These are phyloP conservation scores for Fulmarus glacialis DNA, from an alignment of 2,113 vertebrate genomes.

Conservation along the genomic window DNA sequence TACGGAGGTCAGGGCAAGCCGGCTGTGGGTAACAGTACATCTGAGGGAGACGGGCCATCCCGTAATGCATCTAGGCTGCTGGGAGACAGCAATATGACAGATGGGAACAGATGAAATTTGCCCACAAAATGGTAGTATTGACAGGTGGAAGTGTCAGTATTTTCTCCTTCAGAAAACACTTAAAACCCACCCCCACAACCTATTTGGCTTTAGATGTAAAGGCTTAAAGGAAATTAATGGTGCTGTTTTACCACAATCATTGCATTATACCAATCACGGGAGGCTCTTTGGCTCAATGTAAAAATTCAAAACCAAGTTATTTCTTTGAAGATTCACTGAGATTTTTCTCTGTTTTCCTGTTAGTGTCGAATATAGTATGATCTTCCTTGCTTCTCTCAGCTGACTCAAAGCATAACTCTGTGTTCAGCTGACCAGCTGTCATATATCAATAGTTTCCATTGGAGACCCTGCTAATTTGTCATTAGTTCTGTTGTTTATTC, in stretches of 20 bases:
- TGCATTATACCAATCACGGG: neutral
- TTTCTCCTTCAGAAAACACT: neutral
- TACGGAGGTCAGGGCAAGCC: neutral
- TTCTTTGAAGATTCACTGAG: neutral
- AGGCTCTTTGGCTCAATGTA: neutral
- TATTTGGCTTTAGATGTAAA: neutral
- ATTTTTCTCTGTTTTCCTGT: neutral
- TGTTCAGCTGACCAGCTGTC: neutral
- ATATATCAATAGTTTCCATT: neutral
- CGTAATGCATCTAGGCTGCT: neutral
- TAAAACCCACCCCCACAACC: neutral
- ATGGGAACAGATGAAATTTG: neutral
- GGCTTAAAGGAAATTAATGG: neutral
- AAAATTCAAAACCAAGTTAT: neutral
- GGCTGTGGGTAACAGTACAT: neutral
- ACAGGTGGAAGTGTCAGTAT: neutral
- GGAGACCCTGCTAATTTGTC: neutral
- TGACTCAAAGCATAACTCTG: neutral
- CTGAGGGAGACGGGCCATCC: neutral
- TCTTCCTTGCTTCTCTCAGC: neutral
- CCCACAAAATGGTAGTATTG: neutral
- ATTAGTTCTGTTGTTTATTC: slow-evolving; percentile 2
- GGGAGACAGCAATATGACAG: neutral
- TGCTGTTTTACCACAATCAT: neutral
- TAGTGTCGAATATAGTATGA: neutral